Base-by-base conservation (phyloP, 2,797 vertebrate species). In the Protonibea diacanthus region DNA sequence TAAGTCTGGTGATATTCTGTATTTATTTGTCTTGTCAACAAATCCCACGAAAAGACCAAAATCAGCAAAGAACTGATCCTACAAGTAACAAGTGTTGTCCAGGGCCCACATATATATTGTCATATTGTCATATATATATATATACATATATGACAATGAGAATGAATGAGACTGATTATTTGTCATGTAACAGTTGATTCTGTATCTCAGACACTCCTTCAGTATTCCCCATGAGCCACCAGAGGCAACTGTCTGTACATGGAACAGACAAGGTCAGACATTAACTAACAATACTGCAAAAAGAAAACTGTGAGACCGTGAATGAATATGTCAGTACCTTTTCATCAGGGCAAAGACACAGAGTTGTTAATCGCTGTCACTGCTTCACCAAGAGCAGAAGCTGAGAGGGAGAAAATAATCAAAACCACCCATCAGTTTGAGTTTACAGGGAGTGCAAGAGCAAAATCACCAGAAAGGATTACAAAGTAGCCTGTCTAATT, bases 271-370 rank as follows among this genome's bases (percentile, higher is more conserved):
- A 76, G 55, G 63, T 66, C 71, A 66, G 53, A 51, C 38, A 47
- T 65, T 58, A 74, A 66, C 51, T 61, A 81, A 80, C 47, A 59
- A 71, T 15, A 27, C 4, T 33, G 20, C 25, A 57, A 59, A 67
- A 69, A 64, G 17, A 49, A 53, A 53, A 60, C 18, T 17, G n/a
- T 33, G n/a, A 71, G 44, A 53, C n/a, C 5, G 8, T 63, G 57
- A 71, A 82, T 73, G 63, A 82, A 82, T 62, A 84, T 58, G 62
- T 80, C 66, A 62, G 59, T 45, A n/a, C 29, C 67, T 73, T 65
- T 71, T 66, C 62, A 74, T 62, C 71, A 68, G 52, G 27, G 53
- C 20, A 38, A 60, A 66, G 20, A 59, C n/a, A 38, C 20, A 1
- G 3, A 33, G 59, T 64, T 62, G 69, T 71, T 81, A 27, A 62